These are phyloP conservation scores for Peromyscus eremicus DNA, from an alignment of 2,797 vertebrate species.

Conservation along the genomic window DNA sequence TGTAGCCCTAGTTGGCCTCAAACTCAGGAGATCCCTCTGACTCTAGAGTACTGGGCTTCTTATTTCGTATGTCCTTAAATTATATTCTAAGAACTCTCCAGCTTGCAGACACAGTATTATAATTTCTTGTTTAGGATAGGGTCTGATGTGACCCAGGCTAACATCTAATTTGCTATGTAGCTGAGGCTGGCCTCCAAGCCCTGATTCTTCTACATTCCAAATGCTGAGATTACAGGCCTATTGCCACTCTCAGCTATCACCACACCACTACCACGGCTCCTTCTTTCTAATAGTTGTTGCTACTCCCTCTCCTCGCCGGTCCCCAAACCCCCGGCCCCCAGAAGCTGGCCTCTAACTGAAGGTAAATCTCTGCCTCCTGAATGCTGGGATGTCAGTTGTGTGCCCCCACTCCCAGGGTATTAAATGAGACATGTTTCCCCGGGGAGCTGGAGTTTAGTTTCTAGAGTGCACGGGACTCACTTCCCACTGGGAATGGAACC, in stretches of 20 bases:
- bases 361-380: background rate
- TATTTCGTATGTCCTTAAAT: background rate
- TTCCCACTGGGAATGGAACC: background rate
- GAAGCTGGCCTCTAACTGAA: background rate
- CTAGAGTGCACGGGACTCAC: background rate
- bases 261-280: no score
- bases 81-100: background rate
- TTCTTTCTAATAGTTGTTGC: background rate
- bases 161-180: background rate
- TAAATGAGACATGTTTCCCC: background rate
- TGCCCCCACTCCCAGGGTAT: background rate
- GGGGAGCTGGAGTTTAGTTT: background rate
- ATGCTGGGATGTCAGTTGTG: background rate
- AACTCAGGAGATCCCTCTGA: background rate
- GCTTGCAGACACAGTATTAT: background rate
- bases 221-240: background rate
- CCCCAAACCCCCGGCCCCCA: no score
- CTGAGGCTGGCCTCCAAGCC: no score
- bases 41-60: background rate
- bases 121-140: background rate
- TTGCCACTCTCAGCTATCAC: no score
- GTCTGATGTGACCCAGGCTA: background rate
- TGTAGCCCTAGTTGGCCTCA: background rate
- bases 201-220: background rate
- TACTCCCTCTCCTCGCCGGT: no score